Evolutionary conservation across 2,888 invertebrate genomes (phyloP).

Genomic region (Erynnis tages): DNA sequence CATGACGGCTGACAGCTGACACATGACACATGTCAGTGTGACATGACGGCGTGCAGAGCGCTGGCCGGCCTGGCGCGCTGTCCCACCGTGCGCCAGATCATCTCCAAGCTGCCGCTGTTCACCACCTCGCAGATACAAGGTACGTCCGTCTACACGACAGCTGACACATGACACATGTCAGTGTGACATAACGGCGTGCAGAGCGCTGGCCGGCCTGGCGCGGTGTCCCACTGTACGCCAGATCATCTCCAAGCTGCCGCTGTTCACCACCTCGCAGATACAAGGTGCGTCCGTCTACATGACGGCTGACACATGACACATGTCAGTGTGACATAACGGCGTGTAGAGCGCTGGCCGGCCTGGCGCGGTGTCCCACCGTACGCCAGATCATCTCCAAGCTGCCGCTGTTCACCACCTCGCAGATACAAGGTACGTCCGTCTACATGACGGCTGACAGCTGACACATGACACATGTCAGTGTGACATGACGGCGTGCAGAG

Average conservation of each 20-base stretch:
- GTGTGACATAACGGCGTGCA: no score
- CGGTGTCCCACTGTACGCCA: constrained; percentile 96
- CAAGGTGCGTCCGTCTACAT: constrained; percentile 83
- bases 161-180: no score
- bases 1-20: no score
- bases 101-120: constrained; percentile 96
- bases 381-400: constrained; percentile 97
- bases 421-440: constrained; percentile 93
- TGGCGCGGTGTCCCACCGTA: constrained; percentile 96
- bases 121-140: constrained; percentile 95
- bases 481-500: constrained; percentile 97
- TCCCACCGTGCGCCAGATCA: constrained; percentile 95
- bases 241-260: constrained; percentile 96
- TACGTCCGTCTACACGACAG: no score
- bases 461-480: no score
- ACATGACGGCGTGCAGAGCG: no score
- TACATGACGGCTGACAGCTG: no score
- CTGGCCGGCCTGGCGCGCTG: constrained; percentile 96
- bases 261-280: constrained; percentile 95
- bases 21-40: no score
- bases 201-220: constrained; percentile 95
- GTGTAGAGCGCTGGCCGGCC: constrained; percentile 95
- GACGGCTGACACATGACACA: no score
- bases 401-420: constrained; percentile 95
- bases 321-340: no score